Evolutionary conservation across 30 jellyfish, hydroid and myxozoan species (phyloP).

Genomic region (Hydractinia symbiolongicarpus): DNA sequence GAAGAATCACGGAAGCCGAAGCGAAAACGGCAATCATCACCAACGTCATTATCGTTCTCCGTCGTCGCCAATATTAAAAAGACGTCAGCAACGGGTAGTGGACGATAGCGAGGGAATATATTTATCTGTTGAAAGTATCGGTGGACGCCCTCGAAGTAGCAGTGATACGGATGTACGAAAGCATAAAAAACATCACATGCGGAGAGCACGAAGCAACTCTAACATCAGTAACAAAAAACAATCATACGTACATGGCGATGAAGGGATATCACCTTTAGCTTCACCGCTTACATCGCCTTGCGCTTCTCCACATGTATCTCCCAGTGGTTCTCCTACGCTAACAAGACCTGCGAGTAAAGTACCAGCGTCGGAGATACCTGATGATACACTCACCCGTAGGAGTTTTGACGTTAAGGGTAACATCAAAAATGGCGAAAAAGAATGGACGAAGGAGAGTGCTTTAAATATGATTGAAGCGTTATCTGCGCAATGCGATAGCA

Average conservation of each 20-base stretch:
- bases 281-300: too few species aligned
- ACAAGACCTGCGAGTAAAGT: too few species aligned
- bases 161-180: neutral
- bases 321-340: too few species aligned
- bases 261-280: too few species aligned
- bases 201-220: neutral
- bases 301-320: too few species aligned
- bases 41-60: neutral
- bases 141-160: conserved; percentile 12
- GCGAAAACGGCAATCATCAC: conserved; percentile 3
- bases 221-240: neutral
- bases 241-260: too few species aligned
- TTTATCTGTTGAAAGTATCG: neutral
- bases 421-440: too few species aligned
- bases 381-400: too few species aligned
- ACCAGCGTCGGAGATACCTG: too few species aligned
- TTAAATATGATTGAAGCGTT: conserved; percentile 9
- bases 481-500: conserved; percentile 10
- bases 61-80: neutral
- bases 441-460: neutral
- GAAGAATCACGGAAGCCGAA: neutral
- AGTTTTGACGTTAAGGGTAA: too few species aligned
- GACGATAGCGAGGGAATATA: neutral
- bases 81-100: neutral
- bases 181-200: neutral